Base-by-base conservation (phyloP, 2,113 vertebrate species). In the Thryonomys swinderianus region DNA sequence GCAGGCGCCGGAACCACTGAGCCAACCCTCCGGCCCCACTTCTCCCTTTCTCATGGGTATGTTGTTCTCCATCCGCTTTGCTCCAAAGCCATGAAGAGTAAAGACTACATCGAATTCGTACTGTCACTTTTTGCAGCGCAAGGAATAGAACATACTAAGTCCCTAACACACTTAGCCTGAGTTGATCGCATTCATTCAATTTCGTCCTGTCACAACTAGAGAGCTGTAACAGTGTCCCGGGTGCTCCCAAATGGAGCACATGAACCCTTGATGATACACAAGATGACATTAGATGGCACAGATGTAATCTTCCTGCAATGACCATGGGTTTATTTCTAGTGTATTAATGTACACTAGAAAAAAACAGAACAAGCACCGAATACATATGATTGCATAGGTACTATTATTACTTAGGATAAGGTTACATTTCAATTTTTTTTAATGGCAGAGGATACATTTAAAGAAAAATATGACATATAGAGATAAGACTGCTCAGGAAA, bases 401-500 rank as follows among this genome's bases (percentile, higher is more conserved):
- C 76, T 84, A 27, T 1, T 94, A 42, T 40, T 69, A 69, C 34
- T 53, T 14, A 17, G 53, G 23, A 11, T n/a, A 71, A 45, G 20
- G 17, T 40, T 83, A 86, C 34, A 85, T 59, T 91, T 73, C 67
- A 91, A 34, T 53, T 30, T 94, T n/a, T 88, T 94, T 30, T 59
- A 88, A 45, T 48, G 18, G 34, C 3, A 42, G 4, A 32, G 11
- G 17, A 59, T 59, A 61, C 80, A 82, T 86, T 71, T 48, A 86
- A 85, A 83, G 69, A 59, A 91, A 89, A 51, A 17, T 25, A 79
- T 37, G 73, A 74, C 86, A 51, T n/a, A 90, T 62, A 40, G 16
- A 76, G 34, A 71, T 57, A 67, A 27, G 53, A 57, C 9, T 59
- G 32, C 23, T 64, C 59, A 78, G 40, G 34, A n/a, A 53, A 94